Evolutionary conservation across 2,113 vertebrate species (phyloP), one percentile per base, ranked within the genome.

Genomic region (Chroicocephalus ridibundus): DNA sequence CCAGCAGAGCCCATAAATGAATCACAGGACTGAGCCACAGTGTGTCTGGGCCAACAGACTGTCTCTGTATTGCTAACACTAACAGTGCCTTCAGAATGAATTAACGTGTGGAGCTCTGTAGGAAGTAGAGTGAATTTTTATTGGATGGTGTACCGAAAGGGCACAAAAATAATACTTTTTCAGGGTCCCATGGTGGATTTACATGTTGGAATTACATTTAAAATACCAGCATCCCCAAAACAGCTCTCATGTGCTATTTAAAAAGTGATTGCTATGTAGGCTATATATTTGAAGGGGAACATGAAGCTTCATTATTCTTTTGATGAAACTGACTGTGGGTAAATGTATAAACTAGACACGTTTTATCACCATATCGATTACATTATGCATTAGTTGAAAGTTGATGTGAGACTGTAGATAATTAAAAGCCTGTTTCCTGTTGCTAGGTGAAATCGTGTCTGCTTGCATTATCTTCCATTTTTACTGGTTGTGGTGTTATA

Each of bases 81-180:
- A 40, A 19, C 7, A 25, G 25, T 40, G 21, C 42, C 32, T 87
- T 58, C 36, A 49, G 71, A 77, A 40, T 72, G 68, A 61, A 27
- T 27, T 18, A 18, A 25, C n/a, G 2, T 32, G 8, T 79, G 15
- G 15, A 51, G 32, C 31, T 82, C 27, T 27, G 1, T 25, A 58
- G 47, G 46, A 87, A 51, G 15, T 21, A 49, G 16, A 22, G 20
- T 81, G n/a, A 58, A 10, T 7, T 55, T 81, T 49, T 12, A 14
- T 16, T 82, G 42, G 32, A 24, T 5, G 0, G 3, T 18, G 6
- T 72, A 19, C 15, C 6, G 9, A 40, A 71, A 76, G 0, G 1
- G 7, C 32, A 51, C 11, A 66, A 68, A 60, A 12, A 36, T 54
- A 55, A 22, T 36, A 27, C 3, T 58, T 36, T 15, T 68, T 80